These are phyloP conservation scores for Calidris pugnax DNA, from an alignment of 2,113 vertebrate genomes.

Conservation along the genomic window DNA sequence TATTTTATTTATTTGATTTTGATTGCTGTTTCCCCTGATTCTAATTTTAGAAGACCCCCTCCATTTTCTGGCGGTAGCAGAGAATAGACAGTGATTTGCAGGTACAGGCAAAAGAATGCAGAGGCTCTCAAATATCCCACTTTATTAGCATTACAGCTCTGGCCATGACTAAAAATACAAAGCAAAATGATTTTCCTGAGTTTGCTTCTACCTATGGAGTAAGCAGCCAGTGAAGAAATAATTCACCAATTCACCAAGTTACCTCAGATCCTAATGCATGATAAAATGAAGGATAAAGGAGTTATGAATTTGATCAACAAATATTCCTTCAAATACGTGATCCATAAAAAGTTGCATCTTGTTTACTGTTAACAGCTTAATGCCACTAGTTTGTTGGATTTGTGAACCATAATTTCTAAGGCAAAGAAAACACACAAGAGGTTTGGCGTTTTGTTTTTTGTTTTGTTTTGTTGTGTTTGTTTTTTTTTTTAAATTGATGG, in stretches of 20 bases:
- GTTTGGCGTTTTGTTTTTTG: neutral
- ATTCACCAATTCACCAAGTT: neutral
- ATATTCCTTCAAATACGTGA: neutral
- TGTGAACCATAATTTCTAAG: neutral
- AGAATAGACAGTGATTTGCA: neutral
- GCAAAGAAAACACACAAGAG: conserved; percentile 3
- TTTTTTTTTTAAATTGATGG: conserved; percentile 12
- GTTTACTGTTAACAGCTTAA: neutral
- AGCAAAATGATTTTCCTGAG: neutral
- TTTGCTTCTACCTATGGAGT: neutral
- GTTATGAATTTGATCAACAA: neutral
- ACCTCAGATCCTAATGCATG: neutral
- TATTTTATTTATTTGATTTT: neutral
- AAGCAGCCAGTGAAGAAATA: neutral
- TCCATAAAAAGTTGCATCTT: neutral
- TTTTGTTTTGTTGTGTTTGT: neutral
- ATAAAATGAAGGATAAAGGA: neutral
- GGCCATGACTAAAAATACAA: neutral
- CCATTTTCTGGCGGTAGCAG: neutral
- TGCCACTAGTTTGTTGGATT: neutral
- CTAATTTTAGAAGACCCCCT: neutral
- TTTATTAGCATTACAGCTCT: neutral
- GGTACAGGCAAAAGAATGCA: neutral
- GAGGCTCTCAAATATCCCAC: neutral
- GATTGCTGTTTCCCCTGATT: neutral